Conservation (phyloP, 2,113 vertebrate species). For the Pungitius pungitius region DNA sequence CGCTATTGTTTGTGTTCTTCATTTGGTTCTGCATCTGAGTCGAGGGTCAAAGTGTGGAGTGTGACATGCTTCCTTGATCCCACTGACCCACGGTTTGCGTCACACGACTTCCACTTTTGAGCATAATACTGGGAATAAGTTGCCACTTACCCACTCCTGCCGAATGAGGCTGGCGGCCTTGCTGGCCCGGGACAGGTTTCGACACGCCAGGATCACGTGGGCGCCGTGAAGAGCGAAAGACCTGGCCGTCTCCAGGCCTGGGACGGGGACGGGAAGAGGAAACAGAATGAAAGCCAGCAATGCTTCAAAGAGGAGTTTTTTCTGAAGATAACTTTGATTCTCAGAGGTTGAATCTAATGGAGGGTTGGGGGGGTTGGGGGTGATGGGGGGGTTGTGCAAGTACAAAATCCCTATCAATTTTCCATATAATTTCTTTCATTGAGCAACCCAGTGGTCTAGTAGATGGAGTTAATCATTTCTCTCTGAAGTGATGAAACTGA, state of each 20-base stretch:
- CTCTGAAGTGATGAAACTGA: conserved; percentile 82
- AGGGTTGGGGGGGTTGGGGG: conserved; percentile 26
- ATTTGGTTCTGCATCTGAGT: too few relatives aligned
- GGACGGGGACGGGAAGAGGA: conserved; percentile 23
- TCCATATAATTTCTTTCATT: conserved; percentile 74
- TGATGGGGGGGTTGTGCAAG: conserved; percentile 37
- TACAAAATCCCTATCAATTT: conserved; percentile 76
- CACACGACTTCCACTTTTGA: neutral
- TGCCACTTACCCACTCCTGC: conserved; percentile 91
- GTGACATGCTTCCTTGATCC: too few relatives aligned
- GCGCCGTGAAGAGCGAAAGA: conserved; percentile 96
- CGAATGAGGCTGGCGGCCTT: conserved; percentile 86
- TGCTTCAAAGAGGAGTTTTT: conserved; percentile 68
- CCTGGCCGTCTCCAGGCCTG: conserved; percentile 95
- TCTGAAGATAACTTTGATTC: conserved; percentile 71
- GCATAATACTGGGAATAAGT: neutral
- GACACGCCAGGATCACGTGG: conserved; percentile 91
- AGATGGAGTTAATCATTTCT: conserved; percentile 75
- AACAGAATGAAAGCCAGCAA: conserved; percentile 54
- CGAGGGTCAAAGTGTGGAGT: neutral
- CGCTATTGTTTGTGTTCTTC: too few relatives aligned
- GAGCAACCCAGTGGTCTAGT: conserved; percentile 73
- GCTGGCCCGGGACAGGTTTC: conserved; percentile 83
- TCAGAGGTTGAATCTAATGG: conserved; percentile 54
- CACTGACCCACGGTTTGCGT: neutral